Evolutionary conservation across 2,888 invertebrate genomes (phyloP).

Genomic region (Hesperia comma): DNA sequence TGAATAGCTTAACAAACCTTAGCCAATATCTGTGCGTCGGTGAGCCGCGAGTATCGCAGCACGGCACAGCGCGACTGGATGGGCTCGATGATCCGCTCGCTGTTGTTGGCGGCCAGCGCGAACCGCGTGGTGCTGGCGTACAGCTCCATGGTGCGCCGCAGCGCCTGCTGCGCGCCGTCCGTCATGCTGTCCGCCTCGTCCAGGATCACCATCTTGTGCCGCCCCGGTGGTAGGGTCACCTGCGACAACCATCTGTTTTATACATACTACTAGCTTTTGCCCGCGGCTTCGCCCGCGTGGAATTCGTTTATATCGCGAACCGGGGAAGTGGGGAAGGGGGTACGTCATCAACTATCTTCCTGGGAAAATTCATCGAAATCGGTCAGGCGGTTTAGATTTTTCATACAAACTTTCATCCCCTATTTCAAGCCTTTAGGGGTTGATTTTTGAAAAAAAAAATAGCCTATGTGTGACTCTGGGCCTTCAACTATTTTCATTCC

Average conservation of each 20-base stretch:
- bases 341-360: too few relatives aligned
- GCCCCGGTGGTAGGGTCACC: conserved; percentile 94
- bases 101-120: conserved; percentile 98
- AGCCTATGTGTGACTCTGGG: too few relatives aligned
- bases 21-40: conserved; percentile 95
- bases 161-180: conserved; percentile 98
- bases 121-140: conserved; percentile 98
- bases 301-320: too few relatives aligned
- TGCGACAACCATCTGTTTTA: conserved; percentile 36
- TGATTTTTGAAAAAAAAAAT: too few relatives aligned
- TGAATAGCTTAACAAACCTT: conserved; percentile 75
- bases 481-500: too few relatives aligned
- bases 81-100: conserved; percentile 99
- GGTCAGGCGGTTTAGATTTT: too few relatives aligned
- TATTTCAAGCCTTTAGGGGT: too few relatives aligned
- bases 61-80: conserved; percentile 99
- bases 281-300: too few relatives aligned
- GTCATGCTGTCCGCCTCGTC: conserved; percentile 99
- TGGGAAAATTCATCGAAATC: too few relatives aligned
- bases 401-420: too few relatives aligned
- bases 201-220: conserved; percentile 97
- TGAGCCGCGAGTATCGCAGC: conserved; percentile 94
- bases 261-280: too few relatives aligned
- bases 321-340: too few relatives aligned
- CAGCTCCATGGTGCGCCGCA: conserved; percentile 99